Evolutionary conservation across 2,888 invertebrate genomes (phyloP), one percentile per base, ranked within the genome.

Genomic region (Torymus texanus): DNA sequence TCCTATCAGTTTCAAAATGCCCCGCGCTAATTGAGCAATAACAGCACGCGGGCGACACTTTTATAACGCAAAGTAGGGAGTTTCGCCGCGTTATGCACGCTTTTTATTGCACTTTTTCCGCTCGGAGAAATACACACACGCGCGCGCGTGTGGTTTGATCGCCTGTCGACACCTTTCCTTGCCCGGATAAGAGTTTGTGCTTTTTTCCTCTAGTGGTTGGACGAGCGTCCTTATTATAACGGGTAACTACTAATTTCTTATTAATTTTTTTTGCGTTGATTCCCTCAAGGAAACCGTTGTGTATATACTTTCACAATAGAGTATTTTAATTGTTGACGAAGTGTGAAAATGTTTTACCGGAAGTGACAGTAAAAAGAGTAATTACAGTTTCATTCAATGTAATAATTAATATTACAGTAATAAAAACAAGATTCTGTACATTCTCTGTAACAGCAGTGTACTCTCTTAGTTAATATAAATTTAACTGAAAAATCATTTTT

Each of bases 1-100:
- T 72, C 77, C 72, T 65, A 61, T 61, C 41, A 72, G 55, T 78
- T 78, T 78, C 77, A 78, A 78, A 78, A 78, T 78, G 66, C 66
- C n/a, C 66, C 59, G 18, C 59, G 18, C 66, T 66, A 71, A 78
- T 78, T 78, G 61, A 78, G 77, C 72, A 78, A 77, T 29, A 41
- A n/a, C 41, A 21, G 14, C 53, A 50, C 24, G 63, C 70, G 55
- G 59, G 73, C 61, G 67, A 66, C n/a, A 41, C 55, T 62, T 68
- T 75, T 50, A 21, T 55, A 41, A 41, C 8, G 51, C 18, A 74
- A 67, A 41, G 56, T 66, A 70, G 12, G 56, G 62, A 53, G 73
- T 73, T 73, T 73, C 68, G 29, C 68, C 70, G 51, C 56, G 50
- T 76, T 76, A 63, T 63, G 41, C 18, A 63, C 41, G 41, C 62